Percentiles rank a stretch among this genome's conserved stretches.
Conservation (phyloP, 1,140 invertebrate genomes). For the Lordiphosa mommai region DNA sequence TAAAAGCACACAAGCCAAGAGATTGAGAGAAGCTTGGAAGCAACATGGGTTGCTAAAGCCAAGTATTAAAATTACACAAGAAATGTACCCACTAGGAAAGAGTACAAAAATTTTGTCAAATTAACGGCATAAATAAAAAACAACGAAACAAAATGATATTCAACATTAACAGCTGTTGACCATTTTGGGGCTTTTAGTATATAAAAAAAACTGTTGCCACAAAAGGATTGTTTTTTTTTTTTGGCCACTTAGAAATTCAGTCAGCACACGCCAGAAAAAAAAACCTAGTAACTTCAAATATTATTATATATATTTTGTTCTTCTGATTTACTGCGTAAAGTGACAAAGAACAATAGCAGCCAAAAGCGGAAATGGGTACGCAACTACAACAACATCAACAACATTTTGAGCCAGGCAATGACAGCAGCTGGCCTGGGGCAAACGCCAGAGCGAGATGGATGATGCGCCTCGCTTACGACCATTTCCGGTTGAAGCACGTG, state of each 20-base stretch:
- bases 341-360: conserved; percentile 62
- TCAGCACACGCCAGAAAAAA: conserved; percentile 41
- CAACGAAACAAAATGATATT: conserved; percentile 8
- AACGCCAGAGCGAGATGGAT: conserved; percentile 34
- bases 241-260: conserved; percentile 63
- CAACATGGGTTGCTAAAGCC: no score
- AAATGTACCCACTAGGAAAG: background rate
- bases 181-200: conserved; percentile 32
- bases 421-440: conserved; percentile 24
- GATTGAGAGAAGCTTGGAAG: no score
- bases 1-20: no score
- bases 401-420: conserved; percentile 35
- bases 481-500: conserved; percentile 78
- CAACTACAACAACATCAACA: conserved; percentile 18
- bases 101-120: conserved; percentile 23
- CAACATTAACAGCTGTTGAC: conserved; percentile 57
- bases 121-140: conserved; percentile 46
- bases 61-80: no score
- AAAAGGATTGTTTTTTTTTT: conserved; percentile 56
- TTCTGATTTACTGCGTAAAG: conserved; percentile 67
- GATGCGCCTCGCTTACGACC: conserved; percentile 73
- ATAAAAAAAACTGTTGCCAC: conserved; percentile 22
- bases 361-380: conserved; percentile 62
- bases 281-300: conserved; percentile 38
- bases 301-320: conserved; percentile 35